phyloP scores from a whole-genome alignment of 2,113 vertebrate genomes.

The Microcebus tavaratra region DNA sequence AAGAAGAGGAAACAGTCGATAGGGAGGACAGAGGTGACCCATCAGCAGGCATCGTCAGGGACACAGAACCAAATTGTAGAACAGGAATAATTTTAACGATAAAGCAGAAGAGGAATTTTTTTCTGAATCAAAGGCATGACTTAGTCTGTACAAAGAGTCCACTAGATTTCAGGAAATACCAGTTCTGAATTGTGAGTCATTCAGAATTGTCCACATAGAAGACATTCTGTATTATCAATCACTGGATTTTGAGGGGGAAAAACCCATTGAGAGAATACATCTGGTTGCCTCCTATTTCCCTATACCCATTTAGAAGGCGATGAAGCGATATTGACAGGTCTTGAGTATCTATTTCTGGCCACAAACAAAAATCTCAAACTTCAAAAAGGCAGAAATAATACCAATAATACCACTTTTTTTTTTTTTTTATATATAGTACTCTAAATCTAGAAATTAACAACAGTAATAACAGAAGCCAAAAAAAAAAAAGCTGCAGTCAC shows the following conservation, averaged over 20 bases:
- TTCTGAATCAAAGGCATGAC: neutral
- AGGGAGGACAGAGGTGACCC: neutral
- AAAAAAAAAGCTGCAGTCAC: neutral
- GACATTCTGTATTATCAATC: neutral
- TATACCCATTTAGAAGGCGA: neutral
- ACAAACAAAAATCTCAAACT: neutral
- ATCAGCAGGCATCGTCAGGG: rapidly evolving
- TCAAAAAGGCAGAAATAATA: neutral
- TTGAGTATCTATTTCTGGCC: neutral
- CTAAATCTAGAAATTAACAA: neutral
- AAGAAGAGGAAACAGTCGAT: neutral
- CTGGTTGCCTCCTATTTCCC: neutral
- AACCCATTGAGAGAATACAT: neutral
- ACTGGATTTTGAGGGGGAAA: neutral
- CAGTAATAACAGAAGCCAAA: neutral
- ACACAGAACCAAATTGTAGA: neutral
- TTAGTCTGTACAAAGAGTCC: neutral
- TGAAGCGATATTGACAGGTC: neutral
- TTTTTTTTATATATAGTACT: too few relatives aligned
- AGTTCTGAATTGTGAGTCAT: neutral
- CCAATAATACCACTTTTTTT: neutral
- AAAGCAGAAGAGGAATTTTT: neutral
- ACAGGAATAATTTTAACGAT: neutral
- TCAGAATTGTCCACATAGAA: neutral
- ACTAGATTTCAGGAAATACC: neutral